Base-by-base conservation (phyloP, 2,797 vertebrate species). In the Sternarchorhynchus goeldii region DNA sequence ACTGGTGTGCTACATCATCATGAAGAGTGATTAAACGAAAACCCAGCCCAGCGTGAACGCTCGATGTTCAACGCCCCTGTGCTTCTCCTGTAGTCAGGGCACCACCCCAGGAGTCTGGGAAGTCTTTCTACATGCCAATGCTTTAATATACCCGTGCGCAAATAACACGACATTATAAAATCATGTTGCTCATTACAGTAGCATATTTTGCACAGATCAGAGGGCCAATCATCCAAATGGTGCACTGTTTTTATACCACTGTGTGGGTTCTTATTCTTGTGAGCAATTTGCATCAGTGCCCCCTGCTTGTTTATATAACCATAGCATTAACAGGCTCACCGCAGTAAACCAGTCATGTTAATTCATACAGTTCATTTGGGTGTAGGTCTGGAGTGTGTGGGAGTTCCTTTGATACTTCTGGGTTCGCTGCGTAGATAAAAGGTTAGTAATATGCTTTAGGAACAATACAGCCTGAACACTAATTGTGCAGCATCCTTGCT, bases 1-100 rank as follows among this genome's bases (percentile, higher is more conserved):
- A 79, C 41, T 29, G 25, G 16, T 5, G 0, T 2, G 29, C 71
- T 75, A 71, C 32, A 75, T 80, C 78, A 75, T 80, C 50, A 71
- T 70, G 63, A 79, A 5, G 20, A 5, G 62, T 17, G 41, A 32
- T 20, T 31, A 50, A 64, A 72, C 32, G 29, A 45, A 55, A 69
- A 69, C 45, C 12, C 5, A 63, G 68, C 21, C n/a, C 56, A 10
- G 32, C 59, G 8, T 45, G 45, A 65, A 41, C 8, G 21, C 25
- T 69, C 39, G 29, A 7, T 29, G 21, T 39, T 25, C 55, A 55
- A 55, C 67, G 5, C 67, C 16, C 45, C 41, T 50, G 12, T 14
- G 12, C 45, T 50, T 69, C 17, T 10, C 4, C 66, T 70, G n/a
- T 31, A 34, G 17, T 29, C 25, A 31, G 7, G 25, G 68, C 2